Conservation (phyloP, 1,140 invertebrate genomes). For the Euwallacea similis region DNA sequence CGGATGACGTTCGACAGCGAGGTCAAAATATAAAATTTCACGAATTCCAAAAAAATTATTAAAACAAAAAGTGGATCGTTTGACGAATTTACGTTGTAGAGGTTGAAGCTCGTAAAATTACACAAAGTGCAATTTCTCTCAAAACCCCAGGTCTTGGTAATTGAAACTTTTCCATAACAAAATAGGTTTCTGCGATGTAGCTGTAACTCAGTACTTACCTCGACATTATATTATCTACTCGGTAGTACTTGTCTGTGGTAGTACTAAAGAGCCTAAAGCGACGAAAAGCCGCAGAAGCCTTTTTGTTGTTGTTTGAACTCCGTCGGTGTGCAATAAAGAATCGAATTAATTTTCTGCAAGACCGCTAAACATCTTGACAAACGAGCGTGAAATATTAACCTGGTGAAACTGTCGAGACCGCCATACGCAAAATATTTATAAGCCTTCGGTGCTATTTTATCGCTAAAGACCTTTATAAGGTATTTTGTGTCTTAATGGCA, state of each 20-base stretch:
- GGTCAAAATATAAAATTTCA: too few species aligned
- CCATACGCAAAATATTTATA: conserved; percentile 41
- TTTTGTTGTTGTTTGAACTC: conserved; percentile 36
- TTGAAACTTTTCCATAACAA: too few species aligned
- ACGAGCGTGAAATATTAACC: conserved; percentile 45
- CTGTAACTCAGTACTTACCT: neutral
- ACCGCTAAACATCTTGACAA: conserved; percentile 45
- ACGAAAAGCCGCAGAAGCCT: conserved; percentile 36
- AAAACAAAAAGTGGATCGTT: too few species aligned
- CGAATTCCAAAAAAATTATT: too few species aligned
- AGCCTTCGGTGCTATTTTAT: conserved; percentile 34
- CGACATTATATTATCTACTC: neutral
- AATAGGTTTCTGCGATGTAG: neutral
- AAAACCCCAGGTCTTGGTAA: too few species aligned
- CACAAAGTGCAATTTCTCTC: too few species aligned
- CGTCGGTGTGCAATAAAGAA: conserved; percentile 40
- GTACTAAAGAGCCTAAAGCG: conserved; percentile 13
- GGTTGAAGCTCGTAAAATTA: too few species aligned
- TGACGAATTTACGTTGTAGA: too few species aligned
- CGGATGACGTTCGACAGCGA: too few species aligned
- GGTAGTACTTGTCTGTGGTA: neutral
- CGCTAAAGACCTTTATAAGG: conserved; percentile 30
- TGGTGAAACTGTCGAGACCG: conserved; percentile 37
- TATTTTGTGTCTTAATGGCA: conserved; percentile 20
- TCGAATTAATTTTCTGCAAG: conserved; percentile 44